Percentiles rank a stretch among this genome's conserved stretches.
These are phyloP conservation scores for Tryphoninae sp. DNA, from an alignment of 2,888 invertebrate genomes.

Conservation along the genomic window DNA sequence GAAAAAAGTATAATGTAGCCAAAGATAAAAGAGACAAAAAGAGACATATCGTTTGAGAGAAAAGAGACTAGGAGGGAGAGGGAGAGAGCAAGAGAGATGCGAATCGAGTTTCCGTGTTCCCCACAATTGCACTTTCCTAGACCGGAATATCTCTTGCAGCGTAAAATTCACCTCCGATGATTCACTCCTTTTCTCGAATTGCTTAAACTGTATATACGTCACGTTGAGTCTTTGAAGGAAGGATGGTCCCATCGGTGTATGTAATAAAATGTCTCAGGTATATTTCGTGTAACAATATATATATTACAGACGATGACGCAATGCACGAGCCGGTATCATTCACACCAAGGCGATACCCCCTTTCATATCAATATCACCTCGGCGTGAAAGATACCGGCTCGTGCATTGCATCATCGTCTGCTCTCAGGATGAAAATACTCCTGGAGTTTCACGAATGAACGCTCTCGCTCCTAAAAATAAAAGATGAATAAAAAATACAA, in stretches of 20 bases:
- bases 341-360: too few species aligned
- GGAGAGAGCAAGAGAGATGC: slow-evolving; percentile 3
- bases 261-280: background rate
- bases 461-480: slow-evolving; percentile 15
- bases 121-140: slow-evolving; percentile 21
- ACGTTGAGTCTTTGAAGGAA: background rate
- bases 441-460: slow-evolving; percentile 13
- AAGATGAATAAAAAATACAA: slow-evolving; percentile 25
- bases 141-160: background rate
- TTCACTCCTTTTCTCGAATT: slow-evolving; percentile 37
- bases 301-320: background rate
- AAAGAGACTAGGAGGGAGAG: background rate
- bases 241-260: background rate
- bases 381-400: background rate
- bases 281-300: background rate
- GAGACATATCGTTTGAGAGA: background rate
- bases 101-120: slow-evolving; percentile 7
- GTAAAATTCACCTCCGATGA: slow-evolving; percentile 41
- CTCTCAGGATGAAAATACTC: slow-evolving; percentile 7
- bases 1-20: slow-evolving; percentile 2
- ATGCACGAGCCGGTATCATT: too few species aligned
- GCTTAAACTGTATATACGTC: background rate
- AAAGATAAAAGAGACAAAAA: background rate
- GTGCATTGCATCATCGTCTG: slow-evolving; percentile 15
- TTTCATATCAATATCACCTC: too few species aligned